Evolutionary conservation across 2,113 vertebrate species (phyloP), one percentile per base, ranked within the genome.

Genomic region (Proteles cristata): DNA sequence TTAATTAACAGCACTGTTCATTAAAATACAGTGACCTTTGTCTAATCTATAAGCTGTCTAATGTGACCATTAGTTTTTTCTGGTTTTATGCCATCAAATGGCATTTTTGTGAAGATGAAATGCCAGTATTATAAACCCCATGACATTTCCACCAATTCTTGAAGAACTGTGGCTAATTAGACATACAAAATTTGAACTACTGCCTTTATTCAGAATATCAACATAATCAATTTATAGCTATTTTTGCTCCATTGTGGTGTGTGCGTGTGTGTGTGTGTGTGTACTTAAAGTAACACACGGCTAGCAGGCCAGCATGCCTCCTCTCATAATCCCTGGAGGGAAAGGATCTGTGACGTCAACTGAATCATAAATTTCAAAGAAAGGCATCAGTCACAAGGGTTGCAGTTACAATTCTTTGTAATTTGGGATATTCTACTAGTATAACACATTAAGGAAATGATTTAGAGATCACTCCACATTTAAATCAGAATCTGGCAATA

Each of bases 21-120:
- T 98, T 98, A 98, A 97, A 97, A 98, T 48, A 94, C 73, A 96
- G 96, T 96, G 97, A 96, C 94, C 88, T 97, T 98, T 97, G 73
- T 96, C 86, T 98, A 98, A 98, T 97, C 93, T 98, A 81, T 91
- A 97, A 95, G 88, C 82, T 97, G 85, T 97, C 97, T 98, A 80
- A 82, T 96, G 87, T 77, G 96, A 89, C 94, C 93, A 95, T 95
- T 96, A 97, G 33, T 69, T 98, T 97, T 73, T 90, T 43, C 93
- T 97, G 23, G 48, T 77, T 90, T 86, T 73, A 96, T 96, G 80
- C 81, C 65, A 55, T 98, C 73, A 94, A 96, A 48, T 92, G n/a
- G 0, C 1, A 92, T 97, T 98, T 98, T 86, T 19, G 5, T 82
- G 43, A 88, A 66, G 90, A 96, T 81, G 92, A 98, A 97, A 97